Percentiles rank a stretch among this genome's conserved stretches.
These are phyloP conservation scores for Phataginus tricuspis DNA, from an alignment of 2,797 vertebrate species.

Conservation along the genomic window DNA sequence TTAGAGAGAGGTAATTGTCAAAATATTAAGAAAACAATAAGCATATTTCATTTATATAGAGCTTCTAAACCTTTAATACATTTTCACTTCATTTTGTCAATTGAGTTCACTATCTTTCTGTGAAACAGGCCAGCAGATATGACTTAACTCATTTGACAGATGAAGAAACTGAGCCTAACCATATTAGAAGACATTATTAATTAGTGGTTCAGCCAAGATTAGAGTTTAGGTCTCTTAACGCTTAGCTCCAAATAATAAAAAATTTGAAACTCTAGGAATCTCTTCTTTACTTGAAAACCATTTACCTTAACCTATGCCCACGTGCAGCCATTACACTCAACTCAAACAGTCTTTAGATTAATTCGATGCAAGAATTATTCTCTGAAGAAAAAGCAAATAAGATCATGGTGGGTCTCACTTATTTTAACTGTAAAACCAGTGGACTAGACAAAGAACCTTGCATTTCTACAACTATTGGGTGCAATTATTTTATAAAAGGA, in stretches of 20 bases:
- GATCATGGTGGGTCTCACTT: neutral
- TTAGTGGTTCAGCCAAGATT: neutral
- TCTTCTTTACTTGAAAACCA: conserved; percentile 11
- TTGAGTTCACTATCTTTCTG: neutral
- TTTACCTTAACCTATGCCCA: neutral
- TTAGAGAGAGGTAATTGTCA: neutral
- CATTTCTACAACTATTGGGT: neutral
- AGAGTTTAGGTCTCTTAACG: neutral
- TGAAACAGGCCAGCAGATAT: neutral
- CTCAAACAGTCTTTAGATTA: neutral
- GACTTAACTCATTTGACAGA: neutral
- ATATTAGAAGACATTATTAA: neutral
- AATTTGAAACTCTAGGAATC: neutral
- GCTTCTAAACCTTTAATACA: neutral
- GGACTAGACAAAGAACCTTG: neutral
- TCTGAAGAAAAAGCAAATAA: conserved; percentile 50
- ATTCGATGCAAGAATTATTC: neutral
- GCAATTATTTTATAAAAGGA: conserved; percentile 17
- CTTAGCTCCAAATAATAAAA: neutral
- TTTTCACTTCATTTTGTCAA: neutral
- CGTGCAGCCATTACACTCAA: neutral
- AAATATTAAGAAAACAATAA: conserved; percentile 35
- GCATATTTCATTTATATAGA: neutral
- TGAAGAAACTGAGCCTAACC: neutral
- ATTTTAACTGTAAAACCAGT: conserved; percentile 2